phyloP scores from a whole-genome alignment of 2,113 vertebrate genomes.

The Pungitius pungitius region DNA sequence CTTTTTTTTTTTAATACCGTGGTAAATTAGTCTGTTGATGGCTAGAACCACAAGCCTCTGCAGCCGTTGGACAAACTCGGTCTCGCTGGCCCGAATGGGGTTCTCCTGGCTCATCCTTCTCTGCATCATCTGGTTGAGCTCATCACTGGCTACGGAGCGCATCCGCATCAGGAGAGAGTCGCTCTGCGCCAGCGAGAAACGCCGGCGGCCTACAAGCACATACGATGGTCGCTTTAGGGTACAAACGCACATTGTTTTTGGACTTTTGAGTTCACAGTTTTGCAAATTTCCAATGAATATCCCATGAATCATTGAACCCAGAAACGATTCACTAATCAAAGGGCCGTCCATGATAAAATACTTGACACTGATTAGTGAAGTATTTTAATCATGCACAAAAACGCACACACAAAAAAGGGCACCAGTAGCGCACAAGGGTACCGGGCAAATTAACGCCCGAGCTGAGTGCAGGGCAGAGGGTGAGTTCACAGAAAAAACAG shows the following conservation, averaged over 20 bases:
- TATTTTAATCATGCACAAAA: conserved; percentile 54
- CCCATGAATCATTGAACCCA: conserved; percentile 19
- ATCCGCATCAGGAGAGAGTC: conserved; percentile 92
- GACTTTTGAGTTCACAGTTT: conserved; percentile 24
- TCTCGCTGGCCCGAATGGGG: conserved; percentile 88
- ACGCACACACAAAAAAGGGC: conserved; percentile 46
- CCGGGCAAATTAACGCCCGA: conserved; percentile 71
- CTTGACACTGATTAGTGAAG: conserved; percentile 42
- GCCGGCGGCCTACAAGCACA: conserved; percentile 81
- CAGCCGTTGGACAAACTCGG: conserved; percentile 90
- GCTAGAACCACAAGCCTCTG: conserved; percentile 91
- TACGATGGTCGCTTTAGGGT: not conserved
- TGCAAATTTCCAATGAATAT: conserved; percentile 25
- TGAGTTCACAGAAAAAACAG: conserved; percentile 60
- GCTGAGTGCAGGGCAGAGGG: conserved; percentile 27
- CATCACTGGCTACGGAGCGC: conserved; percentile 93
- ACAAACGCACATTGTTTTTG: not conserved
- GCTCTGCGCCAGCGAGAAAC: conserved; percentile 86
- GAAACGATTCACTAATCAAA: conserved; percentile 22
- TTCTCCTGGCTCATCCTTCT: conserved; percentile 95
- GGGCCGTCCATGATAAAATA: conserved; percentile 47
- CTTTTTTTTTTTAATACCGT: conserved; percentile 75
- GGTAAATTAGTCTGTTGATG: conserved; percentile 93
- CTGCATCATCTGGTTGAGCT: conserved; percentile 94
- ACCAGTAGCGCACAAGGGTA: conserved; percentile 71